Conservation (phyloP, 2,888 invertebrate species). For the Cryptocheilus praepositus region DNA sequence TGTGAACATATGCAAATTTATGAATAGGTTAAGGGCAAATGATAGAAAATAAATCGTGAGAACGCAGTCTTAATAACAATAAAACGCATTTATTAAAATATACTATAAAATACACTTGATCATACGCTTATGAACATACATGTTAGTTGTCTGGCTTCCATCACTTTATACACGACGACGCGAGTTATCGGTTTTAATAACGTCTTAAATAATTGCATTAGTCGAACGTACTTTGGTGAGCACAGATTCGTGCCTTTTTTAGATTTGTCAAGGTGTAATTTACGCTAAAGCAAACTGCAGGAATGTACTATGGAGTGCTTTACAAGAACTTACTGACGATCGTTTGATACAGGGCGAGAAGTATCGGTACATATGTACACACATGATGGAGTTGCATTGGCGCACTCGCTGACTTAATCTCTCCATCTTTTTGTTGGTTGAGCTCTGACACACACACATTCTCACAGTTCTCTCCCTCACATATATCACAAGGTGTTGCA, state of each 20-base stretch:
- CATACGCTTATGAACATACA: background rate
- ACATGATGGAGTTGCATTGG: constrained; percentile 29
- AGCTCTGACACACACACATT: constrained; percentile 74
- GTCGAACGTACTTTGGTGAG: constrained; percentile 14
- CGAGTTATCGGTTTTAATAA: background rate
- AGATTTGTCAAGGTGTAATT: background rate
- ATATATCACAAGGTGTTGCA: constrained; percentile 88
- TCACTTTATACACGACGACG: too few relatives aligned
- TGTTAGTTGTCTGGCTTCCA: background rate
- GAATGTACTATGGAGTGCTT: constrained; percentile 9
- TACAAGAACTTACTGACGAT: constrained; percentile 34
- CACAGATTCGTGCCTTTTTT: constrained; percentile 5
- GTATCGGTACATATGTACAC: constrained; percentile 46
- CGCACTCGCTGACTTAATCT: constrained; percentile 23
- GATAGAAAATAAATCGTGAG: background rate
- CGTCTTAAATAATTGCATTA: constrained; percentile 2
- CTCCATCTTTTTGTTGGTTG: constrained; percentile 55
- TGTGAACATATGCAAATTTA: too few relatives aligned
- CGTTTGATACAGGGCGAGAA: constrained; percentile 26
- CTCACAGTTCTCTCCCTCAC: constrained; percentile 82
- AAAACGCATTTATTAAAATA: constrained; percentile 35
- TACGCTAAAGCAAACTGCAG: background rate
- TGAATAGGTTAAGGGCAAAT: background rate
- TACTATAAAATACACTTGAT: constrained; percentile 11
- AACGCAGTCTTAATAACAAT: constrained; percentile 29